These are phyloP conservation scores for Drosophila sulfurigaster DNA, from an alignment of 1,140 invertebrate species.

Conservation along the genomic window DNA sequence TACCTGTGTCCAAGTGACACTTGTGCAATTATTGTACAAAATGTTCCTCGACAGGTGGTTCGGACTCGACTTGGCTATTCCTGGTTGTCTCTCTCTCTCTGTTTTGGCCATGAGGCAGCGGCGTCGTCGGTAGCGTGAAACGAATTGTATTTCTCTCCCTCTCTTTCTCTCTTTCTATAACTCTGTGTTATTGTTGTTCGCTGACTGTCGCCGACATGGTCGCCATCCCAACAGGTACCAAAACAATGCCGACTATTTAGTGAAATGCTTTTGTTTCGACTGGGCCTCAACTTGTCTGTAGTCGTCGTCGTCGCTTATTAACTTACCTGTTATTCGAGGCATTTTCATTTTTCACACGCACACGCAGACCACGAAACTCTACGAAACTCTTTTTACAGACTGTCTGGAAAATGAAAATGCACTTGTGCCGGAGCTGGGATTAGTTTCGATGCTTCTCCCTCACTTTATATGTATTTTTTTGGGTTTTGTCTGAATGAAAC, in stretches of 20 bases:
- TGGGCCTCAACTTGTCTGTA: conserved; percentile 5
- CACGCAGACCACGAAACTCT: conserved; percentile 39
- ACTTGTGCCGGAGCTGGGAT: conserved; percentile 52
- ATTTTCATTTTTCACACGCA: conserved; percentile 78
- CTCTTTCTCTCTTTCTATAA: no score
- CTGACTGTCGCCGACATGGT: conserved; percentile 32
- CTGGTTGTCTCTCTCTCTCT: conserved; percentile 4
- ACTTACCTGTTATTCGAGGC: conserved; percentile 72
- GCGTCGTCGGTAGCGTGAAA: conserved; percentile 48
- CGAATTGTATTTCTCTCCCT: conserved; percentile 39
- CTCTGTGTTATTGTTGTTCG: conserved; percentile 15
- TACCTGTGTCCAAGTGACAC: conserved; percentile 60
- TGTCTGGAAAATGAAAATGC: conserved; percentile 60
- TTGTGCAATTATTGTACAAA: conserved; percentile 75
- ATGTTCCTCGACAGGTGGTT: conserved; percentile 45
- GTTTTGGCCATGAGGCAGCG: conserved; percentile 31
- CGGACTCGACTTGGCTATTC: conserved; percentile 10
- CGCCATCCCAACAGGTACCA: conserved; percentile 44
- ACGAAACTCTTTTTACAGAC: not conserved
- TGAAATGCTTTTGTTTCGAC: conserved; percentile 66
- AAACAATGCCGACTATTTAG: conserved; percentile 73
- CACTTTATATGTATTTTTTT: conserved; percentile 9
- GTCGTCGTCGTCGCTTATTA: conserved; percentile 62
- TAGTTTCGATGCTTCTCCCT: conserved; percentile 50
- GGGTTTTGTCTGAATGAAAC: conserved; percentile 57